Percentiles rank a stretch among this genome's conserved stretches.
Evolutionary conservation across 23 tunicate species (phyloP).

Genomic region (Halocynthia roretzi): DNA sequence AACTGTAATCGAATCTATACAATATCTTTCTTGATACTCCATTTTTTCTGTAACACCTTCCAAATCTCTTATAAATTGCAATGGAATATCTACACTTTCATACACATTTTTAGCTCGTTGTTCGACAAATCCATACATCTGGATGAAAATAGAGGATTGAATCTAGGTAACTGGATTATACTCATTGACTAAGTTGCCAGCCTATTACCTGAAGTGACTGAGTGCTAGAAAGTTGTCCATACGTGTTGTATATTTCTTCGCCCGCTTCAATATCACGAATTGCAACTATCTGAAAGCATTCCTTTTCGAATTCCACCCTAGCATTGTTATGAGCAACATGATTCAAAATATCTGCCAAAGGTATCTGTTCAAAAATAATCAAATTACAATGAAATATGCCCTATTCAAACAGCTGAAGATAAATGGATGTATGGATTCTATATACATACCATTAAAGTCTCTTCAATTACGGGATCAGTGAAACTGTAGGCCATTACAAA

Average conservation of each 20-base stretch:
- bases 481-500: slow-evolving; percentile 96
- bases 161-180: neutral
- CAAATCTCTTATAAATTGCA: slow-evolving; percentile 2
- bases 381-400: too few species aligned
- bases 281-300: slow-evolving; percentile 42
- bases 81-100: slow-evolving; percentile 65
- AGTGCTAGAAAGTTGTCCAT: slow-evolving; percentile 53
- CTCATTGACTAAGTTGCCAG: neutral
- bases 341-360: slow-evolving; percentile 79
- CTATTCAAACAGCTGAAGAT: too few species aligned
- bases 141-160: neutral
- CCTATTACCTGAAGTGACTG: slow-evolving; percentile 50
- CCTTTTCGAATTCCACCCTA: slow-evolving; percentile 34
- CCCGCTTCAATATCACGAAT: slow-evolving; percentile 19
- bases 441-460: neutral
- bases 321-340: slow-evolving; percentile 75
- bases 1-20: slow-evolving; percentile 16
- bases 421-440: too few species aligned
- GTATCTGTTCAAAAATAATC: slow-evolving; percentile 29
- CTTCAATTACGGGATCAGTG: slow-evolving; percentile 35
- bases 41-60: slow-evolving; percentile 26
- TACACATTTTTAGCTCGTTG: slow-evolving; percentile 29
- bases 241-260: slow-evolving; percentile 64
- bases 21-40: neutral
- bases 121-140: slow-evolving; percentile 88